Conservation (phyloP, 37 sponge, comb jelly and placozoan genomes). For the Tethya wilhelma region DNA sequence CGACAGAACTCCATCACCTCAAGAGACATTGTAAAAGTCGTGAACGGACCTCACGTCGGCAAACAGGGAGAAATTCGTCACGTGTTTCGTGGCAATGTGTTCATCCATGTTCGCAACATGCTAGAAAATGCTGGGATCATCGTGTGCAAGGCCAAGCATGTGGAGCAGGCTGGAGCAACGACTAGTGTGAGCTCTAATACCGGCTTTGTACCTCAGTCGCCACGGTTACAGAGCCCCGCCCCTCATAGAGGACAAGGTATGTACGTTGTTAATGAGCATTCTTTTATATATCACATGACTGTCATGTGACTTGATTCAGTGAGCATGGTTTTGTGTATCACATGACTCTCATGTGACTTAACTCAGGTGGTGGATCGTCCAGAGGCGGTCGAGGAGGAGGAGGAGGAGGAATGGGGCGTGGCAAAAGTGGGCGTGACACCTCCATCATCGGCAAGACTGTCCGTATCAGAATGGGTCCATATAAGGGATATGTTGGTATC, state of each 20-base stretch:
- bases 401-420: slow-evolving; percentile 66
- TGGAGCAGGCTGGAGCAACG: slow-evolving; percentile 88
- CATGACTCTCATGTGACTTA: not conserved
- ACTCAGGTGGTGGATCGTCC: not conserved
- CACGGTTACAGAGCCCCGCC: slow-evolving; percentile 73
- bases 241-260: slow-evolving; percentile 65
- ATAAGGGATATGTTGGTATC: slow-evolving; percentile 97
- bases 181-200: slow-evolving; percentile 16
- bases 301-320: not conserved
- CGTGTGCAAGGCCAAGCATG: slow-evolving; percentile 78
- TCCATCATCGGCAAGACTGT: slow-evolving; percentile 90
- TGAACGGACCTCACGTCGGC: slow-evolving; percentile 73
- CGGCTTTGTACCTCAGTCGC: slow-evolving; percentile 51
- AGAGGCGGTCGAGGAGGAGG: slow-evolving; percentile 62
- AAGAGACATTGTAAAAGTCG: slow-evolving; percentile 78
- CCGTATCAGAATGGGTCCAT: slow-evolving; percentile 88
- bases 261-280: not conserved
- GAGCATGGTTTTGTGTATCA: not conserved
- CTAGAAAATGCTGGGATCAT: slow-evolving; percentile 95
- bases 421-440: slow-evolving; percentile 72
- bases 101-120: slow-evolving; percentile 69
- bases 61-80: slow-evolving; percentile 93
- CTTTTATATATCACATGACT: not conserved
- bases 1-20: slow-evolving; percentile 76
- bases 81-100: slow-evolving; percentile 87